Evolutionary conservation across 2,888 invertebrate genomes (phyloP), one percentile per base, ranked within the genome.

Genomic region (Agrilus biguttatus): DNA sequence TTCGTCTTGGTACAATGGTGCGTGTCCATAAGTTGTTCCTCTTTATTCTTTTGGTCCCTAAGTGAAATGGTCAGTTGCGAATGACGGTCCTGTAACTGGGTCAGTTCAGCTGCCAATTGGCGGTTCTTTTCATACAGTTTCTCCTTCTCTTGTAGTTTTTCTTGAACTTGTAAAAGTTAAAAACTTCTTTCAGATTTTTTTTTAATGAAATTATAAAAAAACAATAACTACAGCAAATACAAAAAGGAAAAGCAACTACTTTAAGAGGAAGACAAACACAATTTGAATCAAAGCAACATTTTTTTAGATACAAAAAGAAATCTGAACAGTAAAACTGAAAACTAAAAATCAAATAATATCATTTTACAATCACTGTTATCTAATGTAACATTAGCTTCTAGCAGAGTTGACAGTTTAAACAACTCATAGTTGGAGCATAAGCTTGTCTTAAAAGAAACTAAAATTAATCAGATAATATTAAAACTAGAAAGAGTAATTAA

Each of bases 51-150:
- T 49, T 67, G 65, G 40, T 57, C 59, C 51, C 58, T 63, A 41
- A 67, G 49, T 10, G 65, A 63, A 42, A 64, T 60, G 19, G 62
- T 61, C 44, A 68, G 52, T 51, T 66, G 60, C n/a, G 65, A 65
- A 52, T 66, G 66, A 19, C 59, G 59, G 47, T 66, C 61, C 54
- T 68, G 65, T 19, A 68, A 55, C 46, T 61, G 59, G 5, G 59
- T 63, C 47, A 67, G 51, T 54, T 67, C 66, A 28, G 61, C 62
- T 32, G 57, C 53, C 42, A 68, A 53, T 40, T 54, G 54, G 48
- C 58, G 57, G 50, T 63, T 65, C 51, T 59, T 58, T 43, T 65
- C 65, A 52, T 61, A 56, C 42, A 67, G 54, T 45, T 56, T 53
- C 46, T 56, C 55, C 54, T 63, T 67, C 52, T 65, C 59, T 48